Evolutionary conservation across 35 echinoderm and acorn worm species (phyloP), one percentile per base, ranked within the genome.

Genomic region (Ophioderma brevispina): DNA sequence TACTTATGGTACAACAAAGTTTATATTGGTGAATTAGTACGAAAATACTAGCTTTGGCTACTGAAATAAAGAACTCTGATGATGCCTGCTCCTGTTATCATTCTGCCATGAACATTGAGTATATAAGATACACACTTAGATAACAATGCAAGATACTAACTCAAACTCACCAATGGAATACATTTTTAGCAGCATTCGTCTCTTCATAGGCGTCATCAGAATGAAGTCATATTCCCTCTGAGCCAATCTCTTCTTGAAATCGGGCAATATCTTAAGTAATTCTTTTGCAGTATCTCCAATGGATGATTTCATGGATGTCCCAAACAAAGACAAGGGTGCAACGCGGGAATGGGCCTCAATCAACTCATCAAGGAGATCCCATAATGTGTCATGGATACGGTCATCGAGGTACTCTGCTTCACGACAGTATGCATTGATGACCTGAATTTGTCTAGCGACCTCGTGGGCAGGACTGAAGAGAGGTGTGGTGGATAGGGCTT

Each of bases 191-290:
- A 99, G 91, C 91, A 99, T 99, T 31, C 97, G 63, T 59, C 89
- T 78, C 79, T 95, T 99, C 87, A 92, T 55, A 0, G 97, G 90
- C 13, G 97, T 92, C 78, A 99, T 89, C 64, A 99, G 91, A 33
- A 84, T 84, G 88, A 99, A 99, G 59, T 99, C 97, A 89, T 99
- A 99, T 43, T 99, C 97, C 36, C 97, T 87, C 88, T 99, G 97
- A 19, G 93, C 91, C 88, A 99, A 87, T 40, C 96, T 84, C 56
- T 88, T 82, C 86, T 98, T 98, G 90, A 98, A 98, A 10, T 84
- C 81, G 35, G 96, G 96, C 76, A 98, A 55, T 35, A 98, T 55
- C 46, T 94, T 94, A 90, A 98, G 82, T 14, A 98, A 92, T 76
- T 95, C 93, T 11, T 85, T 77, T 18, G 96, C 90, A 18, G 96